Base-by-base conservation (phyloP, 2,888 invertebrate species). In the Heliconius charithonia region DNA sequence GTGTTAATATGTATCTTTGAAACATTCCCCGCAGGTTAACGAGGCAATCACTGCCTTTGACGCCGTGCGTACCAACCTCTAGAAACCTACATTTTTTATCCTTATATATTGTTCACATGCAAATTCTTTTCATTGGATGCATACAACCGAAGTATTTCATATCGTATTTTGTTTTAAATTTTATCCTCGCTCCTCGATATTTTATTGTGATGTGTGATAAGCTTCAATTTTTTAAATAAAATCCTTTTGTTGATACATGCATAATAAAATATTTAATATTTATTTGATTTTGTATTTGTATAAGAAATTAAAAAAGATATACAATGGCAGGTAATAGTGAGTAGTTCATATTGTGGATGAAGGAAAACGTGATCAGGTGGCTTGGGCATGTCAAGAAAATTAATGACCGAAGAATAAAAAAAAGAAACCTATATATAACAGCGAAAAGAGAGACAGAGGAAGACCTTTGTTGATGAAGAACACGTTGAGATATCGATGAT, bases 31-130 rank as follows among this genome's bases (percentile, higher is more conserved):
- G 65, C 63, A 74, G 63, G 72, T 79, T 82, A 81, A 81, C 82
- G 79, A 80, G 72, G 77, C 81, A 82, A 81, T 80, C 81, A 82
- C 79, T 73, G 70, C 75, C 79, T 79, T 80, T 78, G 80, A 81
- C 71, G 73, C 73, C 70, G 75, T 78, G 78, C 80, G 79, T 79
- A 78, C 63, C 69, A 25, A 75, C 76, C 79, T 78, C 77, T 72
- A n/a, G 70, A 73, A 29, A 62, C 59, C 27, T 75, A 63, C 63
- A 67, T 67, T 67, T 67, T 37, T 25, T 59, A 37, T 67, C 12
- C 37, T 62, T 70, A 25, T 73, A 62, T 25, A 80, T 74, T 81
- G 76, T 81, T 79, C 72, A 76, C 78, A 82, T 82, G 79, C 77
- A 76, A 80, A 80, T 84, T 82, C 67, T 67, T 71, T 66, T 77